Evolutionary conservation across 2,888 invertebrate species (phyloP), one percentile per base, ranked within the genome.

Genomic region (Nomada fabriciana): DNA sequence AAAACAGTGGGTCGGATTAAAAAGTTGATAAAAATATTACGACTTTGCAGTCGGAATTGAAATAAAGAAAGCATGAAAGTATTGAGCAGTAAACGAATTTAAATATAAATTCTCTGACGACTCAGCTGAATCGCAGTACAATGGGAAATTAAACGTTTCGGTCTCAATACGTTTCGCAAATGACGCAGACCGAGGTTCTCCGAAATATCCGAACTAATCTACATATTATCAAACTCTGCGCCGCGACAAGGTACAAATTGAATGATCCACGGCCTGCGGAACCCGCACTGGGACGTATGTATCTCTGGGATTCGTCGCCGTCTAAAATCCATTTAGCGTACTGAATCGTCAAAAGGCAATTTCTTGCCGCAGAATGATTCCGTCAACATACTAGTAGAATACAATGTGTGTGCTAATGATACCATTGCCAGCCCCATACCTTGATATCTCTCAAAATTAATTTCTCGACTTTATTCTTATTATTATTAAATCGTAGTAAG

Each of bases 171-270:
- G 42, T 76, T 72, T 61, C 69, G 25, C 76, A 60, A 82, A 69
- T 67, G 61, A 60, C 15, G 18, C 10, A 57, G 20, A 61, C 47
- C 43, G 76, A 82, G 61, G 76, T 83, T 83, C 82, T 29, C 25
- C n/a, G 76, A 82, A 82, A 69, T 69, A 82, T 70, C 60, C 73
- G 76, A 76, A 86, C 87, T 86, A 86, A 86, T 86, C 75, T 86
- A 74, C 87, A 86, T 86, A 86, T 85, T 87, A 86, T 87, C 82
- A 85, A 86, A 86, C 77, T 86, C 69, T 4, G 47, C 55, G 55
- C 63, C 69, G 60, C 68, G 71, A 36, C 57, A 65, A 76, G 71
- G 82, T 78, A 81, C 82, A 86, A 86, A 86, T 84, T 86, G 79
- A 86, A 86, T 86, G 84, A 86, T 86, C 82, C 86, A 84, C 82